Evolutionary conservation across 2,888 invertebrate species (phyloP).

Genomic region (Hoplodrina ambigua): DNA sequence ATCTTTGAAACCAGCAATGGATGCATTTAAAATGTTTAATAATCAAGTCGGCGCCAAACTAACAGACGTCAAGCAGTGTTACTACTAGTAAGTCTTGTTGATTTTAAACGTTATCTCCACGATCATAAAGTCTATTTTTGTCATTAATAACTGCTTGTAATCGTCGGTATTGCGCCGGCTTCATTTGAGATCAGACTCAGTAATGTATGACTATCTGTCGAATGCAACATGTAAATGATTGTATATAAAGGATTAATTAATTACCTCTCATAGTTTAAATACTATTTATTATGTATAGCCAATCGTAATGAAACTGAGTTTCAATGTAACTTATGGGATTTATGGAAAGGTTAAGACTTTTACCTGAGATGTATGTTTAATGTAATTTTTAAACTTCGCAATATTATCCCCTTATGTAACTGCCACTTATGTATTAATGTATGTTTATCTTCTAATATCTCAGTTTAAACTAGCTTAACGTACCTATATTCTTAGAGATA

Average conservation of each 20-base stretch:
- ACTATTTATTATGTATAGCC: constrained; percentile 13
- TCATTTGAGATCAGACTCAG: constrained; percentile 19
- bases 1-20: not conserved
- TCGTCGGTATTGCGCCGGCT: constrained; percentile 28
- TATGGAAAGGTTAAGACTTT: constrained; percentile 10
- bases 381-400: constrained; percentile 2
- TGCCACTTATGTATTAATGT: constrained; percentile 24
- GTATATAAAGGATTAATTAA: constrained; percentile 23
- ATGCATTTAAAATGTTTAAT: constrained; percentile 12
- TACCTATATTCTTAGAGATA: not conserved
- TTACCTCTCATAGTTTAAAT: constrained; percentile 19
- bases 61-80: constrained; percentile 1
- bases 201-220: constrained; percentile 15
- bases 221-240: constrained; percentile 36
- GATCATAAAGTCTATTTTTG: not conserved
- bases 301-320: constrained; percentile 39
- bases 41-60: constrained; percentile 9
- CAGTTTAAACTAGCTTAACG: constrained; percentile 8
- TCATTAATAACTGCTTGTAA: not conserved
- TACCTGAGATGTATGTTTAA: not conserved
- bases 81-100: not conserved
- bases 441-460: constrained; percentile 9
- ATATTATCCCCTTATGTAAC: not conserved
- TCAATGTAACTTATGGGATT: constrained; percentile 22
- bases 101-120: constrained; percentile 1